phyloP scores from a whole-genome alignment of 1,140 invertebrate genomes.

The Pseudomyrmex dendroicus region DNA sequence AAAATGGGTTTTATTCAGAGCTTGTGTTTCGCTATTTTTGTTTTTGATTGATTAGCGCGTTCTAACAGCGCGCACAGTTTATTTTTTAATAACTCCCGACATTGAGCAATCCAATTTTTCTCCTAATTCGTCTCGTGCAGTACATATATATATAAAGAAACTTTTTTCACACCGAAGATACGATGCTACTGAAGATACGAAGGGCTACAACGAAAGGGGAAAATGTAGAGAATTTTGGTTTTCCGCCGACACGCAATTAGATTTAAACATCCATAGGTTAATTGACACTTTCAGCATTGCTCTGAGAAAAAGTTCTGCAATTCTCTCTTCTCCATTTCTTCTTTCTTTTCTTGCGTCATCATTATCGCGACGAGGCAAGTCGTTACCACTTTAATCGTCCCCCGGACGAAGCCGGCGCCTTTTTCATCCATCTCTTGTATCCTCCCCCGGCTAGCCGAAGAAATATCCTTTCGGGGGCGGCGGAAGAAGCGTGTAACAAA shows the following conservation, averaged over 20 bases:
- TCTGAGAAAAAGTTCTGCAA: neutral
- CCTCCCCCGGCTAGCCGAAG: neutral
- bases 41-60: neutral
- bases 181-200: too few species aligned
- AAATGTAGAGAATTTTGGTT: neutral
- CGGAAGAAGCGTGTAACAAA: conserved; percentile 59
- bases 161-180: neutral
- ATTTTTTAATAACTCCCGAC: too few species aligned
- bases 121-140: neutral
- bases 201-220: too few species aligned
- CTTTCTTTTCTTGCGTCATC: conserved; percentile 1
- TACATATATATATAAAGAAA: neutral
- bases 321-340: neutral
- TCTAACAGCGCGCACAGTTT: too few species aligned
- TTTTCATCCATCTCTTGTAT: conserved; percentile 51
- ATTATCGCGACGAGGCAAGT: conserved; percentile 48
- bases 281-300: neutral
- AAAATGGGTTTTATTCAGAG: neutral
- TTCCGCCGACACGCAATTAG: neutral
- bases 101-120: neutral
- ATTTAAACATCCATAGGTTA: conserved; percentile 1
- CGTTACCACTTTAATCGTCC: conserved; percentile 44
- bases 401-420: neutral
- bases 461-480: conserved; percentile 41
- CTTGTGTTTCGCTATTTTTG: conserved; percentile 10